A percentile compares a stretch with the other conserved stretches of the same genome.
Evolutionary conservation across 2,888 invertebrate genomes (phyloP).

Genomic region (Argyresthia albistria): DNA sequence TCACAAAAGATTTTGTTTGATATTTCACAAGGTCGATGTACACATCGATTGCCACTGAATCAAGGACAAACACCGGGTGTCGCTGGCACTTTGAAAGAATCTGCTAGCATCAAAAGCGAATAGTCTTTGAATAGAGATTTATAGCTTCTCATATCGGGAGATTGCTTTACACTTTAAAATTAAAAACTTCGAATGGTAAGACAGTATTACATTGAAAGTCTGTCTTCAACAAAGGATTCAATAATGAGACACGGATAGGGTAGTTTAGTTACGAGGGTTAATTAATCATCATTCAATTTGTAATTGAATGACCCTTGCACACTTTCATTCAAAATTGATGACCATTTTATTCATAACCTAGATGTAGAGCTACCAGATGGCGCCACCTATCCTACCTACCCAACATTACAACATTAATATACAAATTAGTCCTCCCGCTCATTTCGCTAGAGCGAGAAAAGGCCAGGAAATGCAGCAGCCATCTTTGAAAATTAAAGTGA

Average conservation of each 20-base stretch:
- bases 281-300: no score
- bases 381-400: not conserved
- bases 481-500: not conserved
- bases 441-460: no score
- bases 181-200: not conserved
- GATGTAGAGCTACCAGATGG: not conserved
- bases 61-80: not conserved
- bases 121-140: slow-evolving; percentile 27
- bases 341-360: no score
- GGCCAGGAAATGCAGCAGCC: not conserved
- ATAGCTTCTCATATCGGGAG: slow-evolving; percentile 2
- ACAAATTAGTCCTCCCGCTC: not conserved
- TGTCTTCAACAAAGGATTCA: no score
- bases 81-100: slow-evolving; percentile 17
- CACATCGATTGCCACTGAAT: not conserved
- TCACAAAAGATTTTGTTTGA: no score
- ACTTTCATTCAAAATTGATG: no score
- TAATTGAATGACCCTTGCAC: no score
- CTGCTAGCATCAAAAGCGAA: slow-evolving; percentile 26
- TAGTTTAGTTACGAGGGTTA: no score
- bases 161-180: not conserved
- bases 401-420: not conserved
- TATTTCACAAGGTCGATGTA: not conserved
- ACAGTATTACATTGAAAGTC: not conserved
- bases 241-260: no score